Evolutionary conservation across 2,888 invertebrate species (phyloP), one percentile per base, ranked within the genome.

Genomic region (Meganola albula): DNA sequence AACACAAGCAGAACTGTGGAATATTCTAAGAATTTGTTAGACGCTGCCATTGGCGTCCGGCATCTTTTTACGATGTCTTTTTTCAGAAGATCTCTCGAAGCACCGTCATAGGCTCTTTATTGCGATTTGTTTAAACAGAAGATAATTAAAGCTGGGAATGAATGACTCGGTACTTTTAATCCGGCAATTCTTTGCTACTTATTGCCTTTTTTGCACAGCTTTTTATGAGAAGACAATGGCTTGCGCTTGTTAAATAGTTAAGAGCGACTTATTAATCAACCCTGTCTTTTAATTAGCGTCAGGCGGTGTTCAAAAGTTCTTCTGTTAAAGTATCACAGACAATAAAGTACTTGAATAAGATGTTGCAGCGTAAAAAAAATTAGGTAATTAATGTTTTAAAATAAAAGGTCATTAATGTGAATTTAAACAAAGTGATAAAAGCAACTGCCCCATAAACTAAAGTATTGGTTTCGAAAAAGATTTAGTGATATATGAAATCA

Each of bases 81-180:
- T 68, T 58, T 56, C 63, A 53, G 39, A 46, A 45, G 46, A 60
- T 59, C 59, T 51, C 56, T 60, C 49, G 53, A 57, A 63, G 58
- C 50, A 56, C 58, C 57, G 61, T 53, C 55, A 54, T 59, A 59
- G 58, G 57, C 56, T 70, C 67, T 72, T 73, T 70, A 74, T 76
- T 74, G 71, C 73, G 73, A 76, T 79, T 75, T 82, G 75, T 83
- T 83, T 83, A 78, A 83, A 80, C 74, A 79, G 72, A 61, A 70
- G 70, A 80, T 79, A 83, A 85, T 85, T 83, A 84, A 83, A 78
- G 61, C 70, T 63, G 46, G 53, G 63, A 74, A 74, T 72, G 74
- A 78, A 77, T 75, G 74, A 74, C 61, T 70, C 60, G 60, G 60
- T 69, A 62, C 68, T 82, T 76, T 79, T 74, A 74, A 75, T 75